Evolutionary conservation across 2,797 vertebrate species (phyloP).

Genomic region (Sparus aurata): DNA sequence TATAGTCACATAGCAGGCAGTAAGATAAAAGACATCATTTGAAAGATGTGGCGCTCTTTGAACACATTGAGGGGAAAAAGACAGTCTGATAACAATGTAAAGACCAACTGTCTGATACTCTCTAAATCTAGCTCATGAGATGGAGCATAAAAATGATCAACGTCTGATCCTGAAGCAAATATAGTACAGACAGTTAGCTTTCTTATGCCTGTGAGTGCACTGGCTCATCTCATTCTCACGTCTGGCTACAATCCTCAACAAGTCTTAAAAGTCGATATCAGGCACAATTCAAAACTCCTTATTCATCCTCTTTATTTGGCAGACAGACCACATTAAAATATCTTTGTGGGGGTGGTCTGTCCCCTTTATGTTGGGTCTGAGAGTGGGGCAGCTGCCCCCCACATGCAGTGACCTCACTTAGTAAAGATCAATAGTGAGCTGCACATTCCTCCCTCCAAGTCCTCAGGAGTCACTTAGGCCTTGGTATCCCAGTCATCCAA

Average conservation of each 20-base stretch:
- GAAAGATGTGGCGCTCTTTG: slow-evolving; percentile 36
- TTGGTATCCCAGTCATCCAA: slow-evolving; percentile 80
- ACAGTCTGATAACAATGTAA: slow-evolving; percentile 2
- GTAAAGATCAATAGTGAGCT: slow-evolving; percentile 76
- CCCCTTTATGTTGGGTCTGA: slow-evolving; percentile 67
- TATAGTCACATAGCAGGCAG: slow-evolving; percentile 24
- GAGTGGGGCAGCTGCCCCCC: slow-evolving; percentile 65
- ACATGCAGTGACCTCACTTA: slow-evolving; percentile 78
- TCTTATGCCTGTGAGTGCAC: slow-evolving; percentile 25
- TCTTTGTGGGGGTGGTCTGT: slow-evolving; percentile 43
- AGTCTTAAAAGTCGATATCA: slow-evolving; percentile 21
- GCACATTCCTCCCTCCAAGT: slow-evolving; percentile 78
- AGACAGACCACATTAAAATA: slow-evolving; percentile 60
- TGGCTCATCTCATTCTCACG: slow-evolving; percentile 18
- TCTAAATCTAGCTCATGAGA: slow-evolving; percentile 35
- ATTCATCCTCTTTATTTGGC: slow-evolving; percentile 37
- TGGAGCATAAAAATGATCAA: slow-evolving; percentile 29
- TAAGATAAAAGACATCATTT: slow-evolving; percentile 33
- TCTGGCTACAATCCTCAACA: slow-evolving; percentile 14
- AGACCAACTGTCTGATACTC: slow-evolving; percentile 3
- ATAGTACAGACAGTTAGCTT: slow-evolving; percentile 7
- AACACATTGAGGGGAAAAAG: slow-evolving; percentile 41
- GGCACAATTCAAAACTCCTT: slow-evolving; percentile 31
- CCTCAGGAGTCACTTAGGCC: slow-evolving; percentile 69
- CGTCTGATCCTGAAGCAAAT: slow-evolving; percentile 28